A percentile compares a stretch with the other conserved stretches of the same genome.
phyloP scores from a whole-genome alignment of 2,797 vertebrate genomes.

The Acanthis flammea region DNA sequence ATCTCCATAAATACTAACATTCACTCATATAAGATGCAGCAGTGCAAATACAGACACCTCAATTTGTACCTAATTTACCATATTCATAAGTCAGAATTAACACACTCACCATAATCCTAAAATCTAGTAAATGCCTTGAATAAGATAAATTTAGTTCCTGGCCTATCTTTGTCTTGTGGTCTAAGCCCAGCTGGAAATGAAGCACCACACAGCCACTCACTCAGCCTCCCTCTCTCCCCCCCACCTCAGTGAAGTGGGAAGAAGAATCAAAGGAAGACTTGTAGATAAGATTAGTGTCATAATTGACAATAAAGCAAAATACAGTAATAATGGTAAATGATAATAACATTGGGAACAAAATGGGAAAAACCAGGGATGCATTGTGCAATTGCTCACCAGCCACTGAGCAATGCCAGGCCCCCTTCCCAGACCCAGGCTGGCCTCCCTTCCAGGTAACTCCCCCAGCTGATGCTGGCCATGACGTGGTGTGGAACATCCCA shows the following conservation, averaged over 20 bases:
- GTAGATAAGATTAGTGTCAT: background rate
- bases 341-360: background rate
- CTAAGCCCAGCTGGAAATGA: background rate
- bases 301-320: background rate
- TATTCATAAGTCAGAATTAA: background rate
- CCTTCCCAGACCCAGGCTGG: background rate
- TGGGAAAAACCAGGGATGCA: background rate
- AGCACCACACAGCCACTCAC: background rate
- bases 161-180: background rate
- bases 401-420: background rate
- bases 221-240: background rate
- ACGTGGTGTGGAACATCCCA: fast-evolving
- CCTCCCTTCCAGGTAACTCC: background rate
- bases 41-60: background rate
- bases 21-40: background rate
- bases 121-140: background rate
- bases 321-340: background rate
- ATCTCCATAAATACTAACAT: background rate
- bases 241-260: background rate
- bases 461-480: background rate
- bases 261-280: background rate
- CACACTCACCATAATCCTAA: background rate
- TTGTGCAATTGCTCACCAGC: background rate
- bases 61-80: background rate
- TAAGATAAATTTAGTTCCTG: background rate